Base-by-base conservation (phyloP, 2,113 vertebrate species). In the Lasiurus borealis region DNA sequence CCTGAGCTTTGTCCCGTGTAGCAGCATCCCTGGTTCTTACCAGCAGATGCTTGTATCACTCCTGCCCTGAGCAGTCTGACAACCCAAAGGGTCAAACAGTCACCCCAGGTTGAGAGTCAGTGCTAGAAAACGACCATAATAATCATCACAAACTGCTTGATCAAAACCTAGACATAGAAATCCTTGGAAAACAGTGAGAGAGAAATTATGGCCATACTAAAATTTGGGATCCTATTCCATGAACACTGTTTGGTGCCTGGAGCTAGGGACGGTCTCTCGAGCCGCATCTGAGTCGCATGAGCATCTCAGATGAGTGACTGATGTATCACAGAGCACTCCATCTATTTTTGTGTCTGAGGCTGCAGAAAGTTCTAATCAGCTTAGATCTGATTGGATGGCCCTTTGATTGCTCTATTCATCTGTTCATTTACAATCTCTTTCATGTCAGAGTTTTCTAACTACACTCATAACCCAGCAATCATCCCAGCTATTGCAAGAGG, bases 371-470 rank as follows among this genome's bases (percentile, higher is more conserved):
- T 97, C 96, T 98, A 90, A 97, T 93, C 92, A 97, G 59, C 88
- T 88, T 88, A 44, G 84, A 86, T 96, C 76, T 97, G 95, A 97
- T 95, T 97, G 83, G 80, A 85, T 12, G 52, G 76, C 57, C 94
- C 94, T 97, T 81, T 98, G 96, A 98, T 97, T 94, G 52, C 89
- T 98, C 94, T 97, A 87, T 97, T 97, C 96, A 97, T 97, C 95
- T 95, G 69, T 87, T 97, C 97, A 46, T 95, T 97, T 97, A 88
- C 96, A 96, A 94, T 93, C 93, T 94, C 95, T 96, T 97, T 96
- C 95, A 97, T 94, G 93, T 75, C 23, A 48, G 75, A 3, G 90
- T 95, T 98, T 94, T 97, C 95, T 95, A 93, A 95, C 73, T 96
- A 72, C 8, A 94, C 92, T 98, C 95, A 85, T 92, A 98, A 97